Percentiles rank a stretch among this genome's conserved stretches.
phyloP scores from a whole-genome alignment of 1,140 invertebrate species.

The Drosophila sechellia region DNA sequence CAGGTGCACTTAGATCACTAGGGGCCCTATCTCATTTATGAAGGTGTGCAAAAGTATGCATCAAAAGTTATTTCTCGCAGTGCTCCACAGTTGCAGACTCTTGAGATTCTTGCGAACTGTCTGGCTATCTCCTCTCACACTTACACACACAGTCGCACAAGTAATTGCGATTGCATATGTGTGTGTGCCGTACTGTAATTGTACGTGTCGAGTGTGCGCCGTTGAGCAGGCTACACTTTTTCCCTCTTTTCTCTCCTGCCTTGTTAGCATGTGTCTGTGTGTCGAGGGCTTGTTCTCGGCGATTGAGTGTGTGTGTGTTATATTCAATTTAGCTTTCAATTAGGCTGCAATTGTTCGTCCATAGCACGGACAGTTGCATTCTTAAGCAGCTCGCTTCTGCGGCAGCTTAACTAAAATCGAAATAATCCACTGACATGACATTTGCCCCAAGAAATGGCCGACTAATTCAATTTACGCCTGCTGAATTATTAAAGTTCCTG shows the following conservation, averaged over 20 bases:
- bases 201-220: constrained; percentile 77
- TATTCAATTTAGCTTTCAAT: constrained; percentile 83
- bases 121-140: constrained; percentile 50
- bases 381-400: constrained; percentile 58
- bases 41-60: neutral
- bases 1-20: no score
- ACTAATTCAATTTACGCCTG: constrained; percentile 50
- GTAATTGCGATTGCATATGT: constrained; percentile 33
- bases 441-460: constrained; percentile 32
- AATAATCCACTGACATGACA: constrained; percentile 45
- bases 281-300: constrained; percentile 5
- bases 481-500: constrained; percentile 40
- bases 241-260: constrained; percentile 42
- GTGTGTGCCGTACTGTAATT: constrained; percentile 54
- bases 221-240: constrained; percentile 70
- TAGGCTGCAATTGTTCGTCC: constrained; percentile 82
- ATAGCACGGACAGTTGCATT: constrained; percentile 68
- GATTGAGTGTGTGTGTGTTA: constrained; percentile 41
- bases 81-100: constrained; percentile 19
- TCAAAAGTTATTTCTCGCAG: constrained; percentile 3
- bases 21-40: neutral
- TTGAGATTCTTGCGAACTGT: constrained; percentile 43
- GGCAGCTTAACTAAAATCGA: constrained; percentile 41
- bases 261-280: constrained; percentile 68
- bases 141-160: constrained; percentile 44